phyloP scores from a whole-genome alignment of 2,888 invertebrate genomes.

The Pomacea canaliculata region DNA sequence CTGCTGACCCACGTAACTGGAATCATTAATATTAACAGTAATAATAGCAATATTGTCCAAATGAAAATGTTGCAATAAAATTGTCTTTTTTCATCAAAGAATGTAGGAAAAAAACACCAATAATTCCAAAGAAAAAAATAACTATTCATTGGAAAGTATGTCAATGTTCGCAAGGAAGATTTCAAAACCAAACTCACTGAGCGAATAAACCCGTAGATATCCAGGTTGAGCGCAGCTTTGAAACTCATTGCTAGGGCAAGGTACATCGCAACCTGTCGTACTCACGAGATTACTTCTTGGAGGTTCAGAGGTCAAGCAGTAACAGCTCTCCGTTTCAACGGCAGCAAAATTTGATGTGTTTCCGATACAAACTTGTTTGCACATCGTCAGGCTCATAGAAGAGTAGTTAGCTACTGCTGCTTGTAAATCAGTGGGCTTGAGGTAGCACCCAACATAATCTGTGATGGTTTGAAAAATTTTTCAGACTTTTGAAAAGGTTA shows the following conservation, averaged over 20 bases:
- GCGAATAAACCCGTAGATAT: neutral
- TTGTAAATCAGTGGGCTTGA: neutral
- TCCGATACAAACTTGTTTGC: constrained; percentile 19
- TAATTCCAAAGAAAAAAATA: too few species aligned
- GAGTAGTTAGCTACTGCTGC: constrained; percentile 8
- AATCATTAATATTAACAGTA: too few species aligned
- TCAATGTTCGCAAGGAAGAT: too few species aligned
- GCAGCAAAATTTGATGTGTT: neutral
- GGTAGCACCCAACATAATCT: constrained; percentile 13
- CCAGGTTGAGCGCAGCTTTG: constrained; percentile 15
- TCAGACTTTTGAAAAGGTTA: too few species aligned
- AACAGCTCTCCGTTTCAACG: constrained; percentile 5
- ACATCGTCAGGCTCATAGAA: constrained; percentile 15
- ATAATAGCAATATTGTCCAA: too few species aligned
- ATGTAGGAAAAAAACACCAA: too few species aligned
- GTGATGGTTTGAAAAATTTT: neutral
- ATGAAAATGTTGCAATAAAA: too few species aligned
- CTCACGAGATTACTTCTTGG: neutral
- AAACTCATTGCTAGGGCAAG: constrained; percentile 9
- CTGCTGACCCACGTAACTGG: too few species aligned
- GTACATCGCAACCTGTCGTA: constrained; percentile 10
- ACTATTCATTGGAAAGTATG: too few species aligned
- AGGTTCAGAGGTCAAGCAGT: neutral
- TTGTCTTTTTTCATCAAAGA: too few species aligned
- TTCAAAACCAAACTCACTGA: neutral